Evolutionary conservation across 2,113 vertebrate species (phyloP).

Genomic region (Leptodactylus fuscus): DNA sequence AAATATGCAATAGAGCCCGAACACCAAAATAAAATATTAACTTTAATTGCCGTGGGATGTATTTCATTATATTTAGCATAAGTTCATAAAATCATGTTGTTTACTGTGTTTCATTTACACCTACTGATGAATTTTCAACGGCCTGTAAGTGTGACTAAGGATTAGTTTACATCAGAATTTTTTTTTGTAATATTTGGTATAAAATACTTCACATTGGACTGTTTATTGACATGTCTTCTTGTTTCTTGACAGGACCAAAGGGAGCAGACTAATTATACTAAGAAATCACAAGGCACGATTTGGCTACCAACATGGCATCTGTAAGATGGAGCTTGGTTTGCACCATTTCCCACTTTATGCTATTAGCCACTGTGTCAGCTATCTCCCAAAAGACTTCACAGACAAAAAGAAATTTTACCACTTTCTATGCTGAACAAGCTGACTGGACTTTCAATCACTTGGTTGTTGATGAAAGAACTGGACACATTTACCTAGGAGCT

Average conservation of each 20-base stretch:
- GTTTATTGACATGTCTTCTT: background rate
- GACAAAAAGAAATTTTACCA: constrained; percentile 81
- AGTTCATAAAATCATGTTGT: too few species aligned
- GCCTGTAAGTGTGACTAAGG: background rate
- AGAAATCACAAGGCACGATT: constrained; percentile 65
- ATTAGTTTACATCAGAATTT: background rate
- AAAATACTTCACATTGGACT: background rate
- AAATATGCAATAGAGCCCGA: too few species aligned
- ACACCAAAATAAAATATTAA: too few species aligned
- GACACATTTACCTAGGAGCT: constrained; percentile 93
- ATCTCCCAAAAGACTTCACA: constrained; percentile 75
- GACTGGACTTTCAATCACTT: constrained; percentile 95
- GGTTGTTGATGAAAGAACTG: constrained; percentile 92
- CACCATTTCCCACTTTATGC: constrained; percentile 83
- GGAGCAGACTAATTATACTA: constrained; percentile 62
- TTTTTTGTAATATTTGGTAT: background rate
- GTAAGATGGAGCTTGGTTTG: constrained; percentile 84
- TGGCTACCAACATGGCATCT: constrained; percentile 76
- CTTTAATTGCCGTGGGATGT: too few species aligned
- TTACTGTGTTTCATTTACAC: background rate
- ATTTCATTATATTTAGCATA: too few species aligned
- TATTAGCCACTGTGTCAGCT: constrained; percentile 77
- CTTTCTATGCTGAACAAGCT: constrained; percentile 82
- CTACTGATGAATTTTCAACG: background rate
- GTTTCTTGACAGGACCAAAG: constrained; percentile 63